Evolutionary conservation across 2,888 invertebrate species (phyloP).

Genomic region (Parnassius orleans): DNA sequence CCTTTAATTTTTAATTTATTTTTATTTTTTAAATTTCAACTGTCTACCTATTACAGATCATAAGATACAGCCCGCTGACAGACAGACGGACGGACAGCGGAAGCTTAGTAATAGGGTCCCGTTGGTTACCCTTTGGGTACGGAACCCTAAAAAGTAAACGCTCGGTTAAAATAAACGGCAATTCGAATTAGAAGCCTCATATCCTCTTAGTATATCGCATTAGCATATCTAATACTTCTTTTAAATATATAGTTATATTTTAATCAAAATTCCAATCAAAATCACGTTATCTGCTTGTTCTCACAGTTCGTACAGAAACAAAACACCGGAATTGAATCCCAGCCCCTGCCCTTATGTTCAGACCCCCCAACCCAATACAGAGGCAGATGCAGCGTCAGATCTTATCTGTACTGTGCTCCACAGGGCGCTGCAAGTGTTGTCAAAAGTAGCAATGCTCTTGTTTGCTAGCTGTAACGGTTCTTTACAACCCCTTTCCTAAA

Average conservation of each 20-base stretch:
- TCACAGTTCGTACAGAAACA: conserved; percentile 63
- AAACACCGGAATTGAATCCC: conserved; percentile 71
- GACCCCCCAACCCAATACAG: conserved; percentile 43
- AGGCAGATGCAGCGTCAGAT: conserved; percentile 74
- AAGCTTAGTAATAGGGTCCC: too few relatives aligned
- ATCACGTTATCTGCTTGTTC: conserved; percentile 47
- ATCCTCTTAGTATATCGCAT: too few relatives aligned
- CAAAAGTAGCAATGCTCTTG: conserved; percentile 60
- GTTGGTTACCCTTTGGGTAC: too few relatives aligned
- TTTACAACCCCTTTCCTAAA: conserved; percentile 46
- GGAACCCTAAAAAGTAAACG: too few relatives aligned
- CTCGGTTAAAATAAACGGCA: too few relatives aligned
- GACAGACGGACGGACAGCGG: too few relatives aligned
- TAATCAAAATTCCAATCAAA: conserved; percentile 70
- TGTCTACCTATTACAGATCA: too few relatives aligned
- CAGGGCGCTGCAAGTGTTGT: conserved; percentile 68
- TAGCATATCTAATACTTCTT: too few relatives aligned
- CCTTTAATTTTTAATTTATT: too few relatives aligned
- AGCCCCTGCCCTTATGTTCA: conserved; percentile 48
- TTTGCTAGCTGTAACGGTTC: conserved; percentile 71
- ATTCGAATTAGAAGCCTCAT: too few relatives aligned
- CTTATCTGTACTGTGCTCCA: conserved; percentile 68
- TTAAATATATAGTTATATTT: conserved; percentile 41
- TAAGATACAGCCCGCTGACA: too few relatives aligned
- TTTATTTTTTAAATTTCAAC: too few relatives aligned